phyloP scores from a whole-genome alignment of 2,797 vertebrate genomes.

The Lithobates sylvaticus region DNA sequence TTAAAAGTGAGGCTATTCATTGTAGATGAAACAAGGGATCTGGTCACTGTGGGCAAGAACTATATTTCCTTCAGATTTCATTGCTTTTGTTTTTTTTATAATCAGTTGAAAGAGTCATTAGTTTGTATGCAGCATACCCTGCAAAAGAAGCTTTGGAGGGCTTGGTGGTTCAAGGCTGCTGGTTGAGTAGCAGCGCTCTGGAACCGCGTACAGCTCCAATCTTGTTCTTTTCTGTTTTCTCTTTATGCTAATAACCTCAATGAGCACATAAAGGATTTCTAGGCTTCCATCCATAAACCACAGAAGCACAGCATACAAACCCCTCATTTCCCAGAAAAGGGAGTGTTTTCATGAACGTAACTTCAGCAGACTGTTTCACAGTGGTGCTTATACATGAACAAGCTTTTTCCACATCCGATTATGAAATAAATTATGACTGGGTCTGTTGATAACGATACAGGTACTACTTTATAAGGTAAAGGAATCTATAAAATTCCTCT shows the following conservation, averaged over 20 bases:
- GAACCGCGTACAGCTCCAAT: neutral
- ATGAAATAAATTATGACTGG: neutral
- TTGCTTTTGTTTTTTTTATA: too few relatives aligned
- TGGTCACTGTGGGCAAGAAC: too few relatives aligned
- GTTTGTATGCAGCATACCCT: neutral
- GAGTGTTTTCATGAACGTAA: neutral
- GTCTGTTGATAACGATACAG: neutral
- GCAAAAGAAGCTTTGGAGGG: neutral
- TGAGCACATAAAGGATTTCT: neutral
- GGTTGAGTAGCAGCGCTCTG: neutral
- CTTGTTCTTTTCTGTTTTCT: neutral
- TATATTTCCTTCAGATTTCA: too few relatives aligned
- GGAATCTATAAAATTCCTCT: too few relatives aligned
- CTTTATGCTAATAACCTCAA: neutral
- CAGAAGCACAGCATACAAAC: neutral
- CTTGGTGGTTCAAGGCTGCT: neutral
- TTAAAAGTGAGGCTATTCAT: too few relatives aligned
- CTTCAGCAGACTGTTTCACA: neutral
- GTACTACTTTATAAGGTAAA: neutral
- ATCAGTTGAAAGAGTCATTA: too few relatives aligned
- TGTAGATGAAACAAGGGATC: too few relatives aligned
- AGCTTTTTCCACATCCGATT: neutral
- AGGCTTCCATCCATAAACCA: slow-evolving; percentile 1
- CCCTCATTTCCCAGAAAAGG: slow-evolving; percentile 1
- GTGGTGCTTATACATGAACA: neutral